These are phyloP conservation scores for Chymomyza costata DNA, from an alignment of 1,140 invertebrate species.

Conservation along the genomic window DNA sequence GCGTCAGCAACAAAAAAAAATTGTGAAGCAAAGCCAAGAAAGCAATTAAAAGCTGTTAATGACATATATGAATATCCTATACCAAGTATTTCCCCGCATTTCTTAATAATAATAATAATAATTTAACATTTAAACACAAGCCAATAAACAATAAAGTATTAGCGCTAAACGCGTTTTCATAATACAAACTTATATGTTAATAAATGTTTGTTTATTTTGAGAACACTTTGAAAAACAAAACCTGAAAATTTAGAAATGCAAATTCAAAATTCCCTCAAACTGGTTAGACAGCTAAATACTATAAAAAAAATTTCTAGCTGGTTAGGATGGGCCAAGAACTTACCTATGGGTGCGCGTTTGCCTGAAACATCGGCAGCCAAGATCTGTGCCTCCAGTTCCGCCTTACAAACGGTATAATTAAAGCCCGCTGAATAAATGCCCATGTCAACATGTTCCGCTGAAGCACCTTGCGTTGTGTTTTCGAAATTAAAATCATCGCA, in stretches of 20 bases:
- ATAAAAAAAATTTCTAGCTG: too few species aligned
- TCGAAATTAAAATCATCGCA: constrained; percentile 61
- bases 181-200: too few species aligned
- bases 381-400: constrained; percentile 77
- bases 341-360: constrained; percentile 68
- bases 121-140: too few species aligned
- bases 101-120: too few species aligned
- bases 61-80: too few species aligned
- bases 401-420: constrained; percentile 68
- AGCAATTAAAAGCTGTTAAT: constrained; percentile 43
- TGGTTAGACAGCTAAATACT: constrained; percentile 35
- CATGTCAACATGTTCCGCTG: constrained; percentile 23
- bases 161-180: too few species aligned
- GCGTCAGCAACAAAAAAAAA: constrained; percentile 14
- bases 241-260: constrained; percentile 23
- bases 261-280: constrained; percentile 24
- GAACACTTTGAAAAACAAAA: constrained; percentile 38
- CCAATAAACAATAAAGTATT: too few species aligned
- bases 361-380: constrained; percentile 78
- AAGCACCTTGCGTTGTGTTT: constrained; percentile 64
- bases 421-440: constrained; percentile 39
- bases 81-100: too few species aligned
- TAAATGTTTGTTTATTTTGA: constrained; percentile 38
- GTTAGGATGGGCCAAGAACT: constrained; percentile 17
- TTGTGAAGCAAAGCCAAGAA: constrained; percentile 19